These are phyloP conservation scores for Tragulus kanchil DNA, from an alignment of 2,113 vertebrate genomes.

Conservation along the genomic window DNA sequence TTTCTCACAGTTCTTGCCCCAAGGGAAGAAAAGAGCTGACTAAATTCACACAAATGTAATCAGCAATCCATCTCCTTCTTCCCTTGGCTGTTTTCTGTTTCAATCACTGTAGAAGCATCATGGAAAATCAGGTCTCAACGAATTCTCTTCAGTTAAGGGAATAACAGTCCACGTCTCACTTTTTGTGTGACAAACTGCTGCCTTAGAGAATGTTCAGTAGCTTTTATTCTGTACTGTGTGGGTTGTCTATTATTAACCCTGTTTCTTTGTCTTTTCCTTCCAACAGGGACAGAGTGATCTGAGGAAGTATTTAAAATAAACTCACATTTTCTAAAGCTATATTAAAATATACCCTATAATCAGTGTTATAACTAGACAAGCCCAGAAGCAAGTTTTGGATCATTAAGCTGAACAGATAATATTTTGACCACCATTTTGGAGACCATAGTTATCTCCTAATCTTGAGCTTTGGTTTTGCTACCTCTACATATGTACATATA, in stretches of 20 bases:
- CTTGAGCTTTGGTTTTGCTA: slow-evolving; percentile 58
- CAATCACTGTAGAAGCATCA: slow-evolving; percentile 1
- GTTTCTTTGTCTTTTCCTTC: neutral
- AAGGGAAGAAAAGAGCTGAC: neutral
- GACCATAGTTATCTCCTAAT: neutral
- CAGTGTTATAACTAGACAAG: neutral
- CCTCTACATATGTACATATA: neutral
- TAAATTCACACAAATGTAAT: neutral
- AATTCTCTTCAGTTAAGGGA: neutral
- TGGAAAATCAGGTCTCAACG: slow-evolving; percentile 34
- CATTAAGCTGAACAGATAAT: neutral
- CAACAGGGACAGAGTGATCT: neutral
- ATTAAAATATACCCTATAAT: no score
- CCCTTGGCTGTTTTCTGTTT: slow-evolving; percentile 37
- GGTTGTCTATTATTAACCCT: neutral
- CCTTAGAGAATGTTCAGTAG: slow-evolving; percentile 1
- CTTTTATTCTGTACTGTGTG: neutral
- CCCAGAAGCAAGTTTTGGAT: neutral
- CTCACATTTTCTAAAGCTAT: neutral
- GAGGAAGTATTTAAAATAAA: slow-evolving; percentile 44
- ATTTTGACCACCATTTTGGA: neutral
- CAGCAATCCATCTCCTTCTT: neutral
- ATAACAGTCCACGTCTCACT: neutral
- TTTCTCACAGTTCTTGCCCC: neutral
- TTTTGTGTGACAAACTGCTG: slow-evolving; percentile 37